Evolutionary conservation across 1,140 invertebrate genomes (phyloP).

Genomic region (Aphaenogaster ashmeadi): DNA sequence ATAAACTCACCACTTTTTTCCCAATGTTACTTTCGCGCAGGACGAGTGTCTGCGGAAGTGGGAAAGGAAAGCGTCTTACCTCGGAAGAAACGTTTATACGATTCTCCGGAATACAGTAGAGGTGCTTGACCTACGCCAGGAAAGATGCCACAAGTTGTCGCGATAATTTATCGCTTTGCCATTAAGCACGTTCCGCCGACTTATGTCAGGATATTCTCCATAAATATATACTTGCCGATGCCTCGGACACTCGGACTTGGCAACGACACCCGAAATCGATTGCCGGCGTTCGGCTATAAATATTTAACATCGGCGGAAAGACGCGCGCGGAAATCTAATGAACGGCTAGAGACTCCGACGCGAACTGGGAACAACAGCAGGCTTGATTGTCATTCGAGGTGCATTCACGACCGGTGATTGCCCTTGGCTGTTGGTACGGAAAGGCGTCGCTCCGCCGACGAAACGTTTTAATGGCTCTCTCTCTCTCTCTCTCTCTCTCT

Average conservation of each 20-base stretch:
- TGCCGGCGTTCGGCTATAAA: conserved; percentile 33
- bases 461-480: conserved; percentile 66
- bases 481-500: conserved; percentile 26
- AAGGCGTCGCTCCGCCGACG: conserved; percentile 69
- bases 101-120: not conserved
- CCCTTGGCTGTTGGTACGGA: conserved; percentile 69
- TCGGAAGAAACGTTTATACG: not conserved
- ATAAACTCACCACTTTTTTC: not conserved
- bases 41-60: not conserved
- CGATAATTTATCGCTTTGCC: conserved; percentile 9
- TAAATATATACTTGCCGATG: conserved; percentile 27
- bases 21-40: not conserved
- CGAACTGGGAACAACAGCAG: conserved; percentile 38
- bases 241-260: not conserved
- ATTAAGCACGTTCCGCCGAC: not conserved
- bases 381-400: conserved; percentile 71
- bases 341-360: not conserved
- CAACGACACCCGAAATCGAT: conserved; percentile 37
- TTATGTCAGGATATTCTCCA: conserved; percentile 13
- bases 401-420: conserved; percentile 69
- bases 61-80: not conserved
- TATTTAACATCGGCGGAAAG: conserved; percentile 55
- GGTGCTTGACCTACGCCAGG: conserved; percentile 22
- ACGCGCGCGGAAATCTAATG: conserved; percentile 57
- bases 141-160: not conserved